Percentiles rank a stretch among this genome's conserved stretches.
These are phyloP conservation scores for Odontophorus gujanensis DNA, from an alignment of 2,113 vertebrate genomes.

Conservation along the genomic window DNA sequence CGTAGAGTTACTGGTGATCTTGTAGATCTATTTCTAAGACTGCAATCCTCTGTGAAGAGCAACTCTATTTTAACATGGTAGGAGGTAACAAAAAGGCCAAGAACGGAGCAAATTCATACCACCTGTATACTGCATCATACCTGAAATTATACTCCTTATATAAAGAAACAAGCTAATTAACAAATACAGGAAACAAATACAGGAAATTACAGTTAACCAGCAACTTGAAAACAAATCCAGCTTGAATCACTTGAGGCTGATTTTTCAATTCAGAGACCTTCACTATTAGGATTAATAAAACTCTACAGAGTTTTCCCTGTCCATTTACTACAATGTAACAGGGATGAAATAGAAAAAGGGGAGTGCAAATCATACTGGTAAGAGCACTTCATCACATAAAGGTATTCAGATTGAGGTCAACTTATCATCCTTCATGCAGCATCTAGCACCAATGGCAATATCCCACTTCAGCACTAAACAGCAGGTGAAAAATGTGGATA, in stretches of 20 bases:
- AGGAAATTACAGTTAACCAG: background rate
- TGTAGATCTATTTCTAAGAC: background rate
- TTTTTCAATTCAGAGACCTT: background rate
- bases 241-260: background rate
- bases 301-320: background rate
- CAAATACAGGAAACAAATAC: background rate
- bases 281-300: background rate
- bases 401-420: background rate
- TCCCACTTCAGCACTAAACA: background rate
- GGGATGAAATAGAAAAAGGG: background rate
- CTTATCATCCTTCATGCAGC: background rate
- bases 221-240: background rate
- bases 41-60: background rate
- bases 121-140: background rate
- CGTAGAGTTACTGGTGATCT: background rate
- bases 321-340: background rate
- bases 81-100: background rate
- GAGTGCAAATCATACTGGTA: background rate
- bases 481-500: background rate
- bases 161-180: background rate
- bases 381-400: background rate
- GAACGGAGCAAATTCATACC: background rate
- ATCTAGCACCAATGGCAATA: background rate
- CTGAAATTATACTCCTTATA: background rate
- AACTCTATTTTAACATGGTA: background rate